phyloP scores from a whole-genome alignment of 2,888 invertebrate species.

The Lysandra bellargus region DNA sequence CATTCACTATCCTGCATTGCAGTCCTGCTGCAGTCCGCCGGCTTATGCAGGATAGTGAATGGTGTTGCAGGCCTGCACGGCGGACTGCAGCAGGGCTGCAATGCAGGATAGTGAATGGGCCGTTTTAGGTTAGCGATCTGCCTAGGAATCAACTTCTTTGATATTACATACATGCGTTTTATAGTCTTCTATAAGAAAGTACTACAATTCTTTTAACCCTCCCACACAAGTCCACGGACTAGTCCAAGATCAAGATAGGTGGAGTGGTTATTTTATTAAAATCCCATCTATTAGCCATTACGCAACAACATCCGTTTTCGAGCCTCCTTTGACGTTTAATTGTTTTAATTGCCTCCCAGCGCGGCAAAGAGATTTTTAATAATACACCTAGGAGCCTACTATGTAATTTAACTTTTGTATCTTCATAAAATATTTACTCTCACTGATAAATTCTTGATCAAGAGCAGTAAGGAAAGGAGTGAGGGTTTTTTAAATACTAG shows the following conservation, averaged over 20 bases:
- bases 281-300: constrained; percentile 24
- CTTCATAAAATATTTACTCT: constrained; percentile 12
- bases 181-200: no score
- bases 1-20: no score
- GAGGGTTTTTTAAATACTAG: no score
- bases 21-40: no score
- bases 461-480: not conserved
- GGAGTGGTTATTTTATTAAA: constrained; percentile 24
- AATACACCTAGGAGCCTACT: constrained; percentile 13
- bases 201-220: not conserved
- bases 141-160: no score
- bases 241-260: constrained; percentile 13
- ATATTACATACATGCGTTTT: no score
- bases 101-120: no score
- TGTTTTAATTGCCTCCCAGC: constrained; percentile 19
- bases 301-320: constrained; percentile 20
- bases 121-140: no score
- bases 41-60: no score
- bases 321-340: constrained; percentile 23
- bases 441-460: not conserved
- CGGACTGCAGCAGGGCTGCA: no score
- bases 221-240: not conserved
- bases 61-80: no score
- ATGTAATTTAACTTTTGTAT: constrained; percentile 6
- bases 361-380: constrained; percentile 25